Percentiles rank a stretch among this genome's conserved stretches.
Conservation (phyloP, 2,888 invertebrate genomes). For the Hydrotaea cyrtoneurina region DNA sequence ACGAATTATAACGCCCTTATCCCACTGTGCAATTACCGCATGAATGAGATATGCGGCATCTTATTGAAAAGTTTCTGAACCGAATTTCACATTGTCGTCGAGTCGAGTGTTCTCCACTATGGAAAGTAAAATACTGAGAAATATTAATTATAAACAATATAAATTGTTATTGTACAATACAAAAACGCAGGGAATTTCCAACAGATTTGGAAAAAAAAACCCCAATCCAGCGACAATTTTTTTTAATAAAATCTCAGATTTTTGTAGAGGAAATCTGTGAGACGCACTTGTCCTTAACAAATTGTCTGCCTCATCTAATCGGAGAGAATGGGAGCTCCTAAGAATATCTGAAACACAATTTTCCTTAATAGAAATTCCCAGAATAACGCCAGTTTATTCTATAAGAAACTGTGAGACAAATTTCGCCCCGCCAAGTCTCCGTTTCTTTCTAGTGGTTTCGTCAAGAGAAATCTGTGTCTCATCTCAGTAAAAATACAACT, state of each 20-base stretch:
- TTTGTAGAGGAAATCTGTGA: no score
- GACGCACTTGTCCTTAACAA: no score
- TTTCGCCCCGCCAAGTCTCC: no score
- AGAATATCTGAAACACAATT: no score
- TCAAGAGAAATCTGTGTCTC: no score
- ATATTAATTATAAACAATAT: conserved; percentile 33
- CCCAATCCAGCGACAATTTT: not conserved
- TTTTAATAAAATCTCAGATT: not conserved
- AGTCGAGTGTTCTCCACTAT: conserved; percentile 4
- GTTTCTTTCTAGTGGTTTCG: no score
- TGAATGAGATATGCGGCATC: conserved; percentile 22
- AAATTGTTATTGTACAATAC: not conserved
- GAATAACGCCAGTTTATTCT: no score
- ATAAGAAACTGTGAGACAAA: no score
- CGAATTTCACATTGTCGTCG: not conserved
- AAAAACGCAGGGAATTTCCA: not conserved
- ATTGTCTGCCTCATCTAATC: no score
- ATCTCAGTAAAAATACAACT: no score
- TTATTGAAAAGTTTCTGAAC: conserved; percentile 7
- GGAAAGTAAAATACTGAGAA: conserved; percentile 2
- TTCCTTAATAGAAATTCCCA: no score
- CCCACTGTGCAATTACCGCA: conserved; percentile 35
- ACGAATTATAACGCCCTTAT: not conserved
- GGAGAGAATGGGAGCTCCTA: no score
- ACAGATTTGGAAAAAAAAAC: not conserved